Base-by-base conservation (phyloP, 2,888 invertebrate genomes). In the Pachliopta kotzebuea region DNA sequence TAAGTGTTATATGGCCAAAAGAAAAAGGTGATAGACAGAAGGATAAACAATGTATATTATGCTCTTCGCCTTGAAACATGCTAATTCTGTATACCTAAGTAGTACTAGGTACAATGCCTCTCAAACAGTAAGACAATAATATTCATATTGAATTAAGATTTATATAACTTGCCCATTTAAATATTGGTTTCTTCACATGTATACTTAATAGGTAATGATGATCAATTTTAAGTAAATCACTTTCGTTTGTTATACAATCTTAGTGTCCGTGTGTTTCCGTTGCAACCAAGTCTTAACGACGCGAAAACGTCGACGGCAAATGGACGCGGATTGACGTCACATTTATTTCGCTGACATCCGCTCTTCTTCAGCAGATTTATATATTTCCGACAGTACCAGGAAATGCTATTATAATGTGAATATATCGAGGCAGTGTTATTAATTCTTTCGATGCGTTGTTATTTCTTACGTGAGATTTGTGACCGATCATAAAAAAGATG, bases 291-390 rank as follows among this genome's bases (percentile, higher is more conserved):
- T 77, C 77, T 80, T 84, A 83, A 82, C 83, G 81, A 83, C 76
- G 73, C 75, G 72, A 72, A 75, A 78, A 72, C 75, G 74, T 71
- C 74, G 70, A 78, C 85, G 77, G 85, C 86, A 87, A 87, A 88
- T 88, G 85, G 84, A 75, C 74, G 76, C 76, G 78, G 85, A 89
- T 88, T 86, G 88, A 90, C 86, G 88, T 85, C 81, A 84, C 88
- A 90, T 90, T 87, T 86, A 87, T 89, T 85, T 76, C 75, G 70
- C 72, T 81, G 86, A 85, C 86, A 76, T 83, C 73, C 78, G 72
- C 77, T 81, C 83, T 86, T 86, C 83, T 83, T 80, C 83, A 81
- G 78, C 81, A 85, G 86, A 88, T 89, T 86, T 88, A 88, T 90
- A 84, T 86, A 83, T 83, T 82, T 84, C 83, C 81, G 86, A 84